Evolutionary conservation across 2,888 invertebrate genomes (phyloP).

Genomic region (Erannis defoliaria): DNA sequence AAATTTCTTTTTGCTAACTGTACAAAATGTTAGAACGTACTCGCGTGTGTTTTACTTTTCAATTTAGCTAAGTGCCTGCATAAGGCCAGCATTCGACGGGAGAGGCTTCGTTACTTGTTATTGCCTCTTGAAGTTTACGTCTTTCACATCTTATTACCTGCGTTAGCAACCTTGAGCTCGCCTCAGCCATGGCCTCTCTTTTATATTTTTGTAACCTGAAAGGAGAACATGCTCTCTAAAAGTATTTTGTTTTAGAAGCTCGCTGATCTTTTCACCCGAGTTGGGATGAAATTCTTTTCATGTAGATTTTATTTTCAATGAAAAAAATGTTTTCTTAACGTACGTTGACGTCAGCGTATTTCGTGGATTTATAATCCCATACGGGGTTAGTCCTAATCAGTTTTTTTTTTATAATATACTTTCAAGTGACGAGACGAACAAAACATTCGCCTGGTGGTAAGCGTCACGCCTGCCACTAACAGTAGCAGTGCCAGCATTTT

Average conservation of each 20-base stretch:
- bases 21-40: slow-evolving; percentile 5
- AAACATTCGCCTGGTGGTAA: no score
- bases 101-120: slow-evolving; percentile 41
- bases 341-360: neutral
- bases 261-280: slow-evolving; percentile 10
- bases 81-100: slow-evolving; percentile 33
- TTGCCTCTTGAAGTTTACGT: slow-evolving; percentile 43
- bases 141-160: slow-evolving; percentile 39
- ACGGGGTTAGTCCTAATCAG: no score
- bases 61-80: slow-evolving; percentile 42
- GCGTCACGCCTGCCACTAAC: no score
- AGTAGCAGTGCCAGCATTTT: no score
- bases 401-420: no score
- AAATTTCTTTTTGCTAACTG: no score
- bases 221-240: slow-evolving; percentile 10
- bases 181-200: slow-evolving; percentile 18
- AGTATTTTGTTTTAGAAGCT: slow-evolving; percentile 24
- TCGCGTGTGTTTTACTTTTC: slow-evolving; percentile 32
- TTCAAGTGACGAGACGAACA: no score
- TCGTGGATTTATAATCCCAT: neutral
- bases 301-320: slow-evolving; percentile 12
- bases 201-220: slow-evolving; percentile 17
- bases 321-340: slow-evolving; percentile 1
- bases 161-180: slow-evolving; percentile 28
- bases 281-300: slow-evolving; percentile 16